Percentiles rank a stretch among this genome's conserved stretches.
These are phyloP conservation scores for Motacilla alba DNA, from an alignment of 2,113 vertebrate species.

Conservation along the genomic window DNA sequence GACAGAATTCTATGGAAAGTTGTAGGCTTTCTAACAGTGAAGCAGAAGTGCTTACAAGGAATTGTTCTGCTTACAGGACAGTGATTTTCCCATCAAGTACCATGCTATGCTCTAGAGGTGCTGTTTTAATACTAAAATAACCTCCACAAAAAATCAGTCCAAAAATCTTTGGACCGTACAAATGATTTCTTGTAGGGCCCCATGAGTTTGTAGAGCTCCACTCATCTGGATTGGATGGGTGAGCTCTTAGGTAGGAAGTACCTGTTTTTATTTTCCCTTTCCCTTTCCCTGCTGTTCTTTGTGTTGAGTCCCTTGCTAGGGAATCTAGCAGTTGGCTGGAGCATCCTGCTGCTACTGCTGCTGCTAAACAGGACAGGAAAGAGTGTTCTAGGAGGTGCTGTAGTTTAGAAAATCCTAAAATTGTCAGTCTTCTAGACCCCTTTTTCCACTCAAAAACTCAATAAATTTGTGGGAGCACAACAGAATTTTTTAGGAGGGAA, in stretches of 20 bases:
- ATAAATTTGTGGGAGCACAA: neutral
- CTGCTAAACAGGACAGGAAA: neutral
- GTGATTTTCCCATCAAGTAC: neutral
- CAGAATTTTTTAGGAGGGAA: neutral
- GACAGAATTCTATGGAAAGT: neutral
- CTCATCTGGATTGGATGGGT: neutral
- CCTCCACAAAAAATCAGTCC: neutral
- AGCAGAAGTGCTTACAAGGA: neutral
- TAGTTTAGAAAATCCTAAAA: neutral
- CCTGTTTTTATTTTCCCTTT: too few species aligned
- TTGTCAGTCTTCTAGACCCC: accelerated
- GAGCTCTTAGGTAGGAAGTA: neutral
- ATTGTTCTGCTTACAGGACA: neutral
- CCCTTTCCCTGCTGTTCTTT: neutral
- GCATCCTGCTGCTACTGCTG: neutral
- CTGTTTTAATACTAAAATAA: neutral
- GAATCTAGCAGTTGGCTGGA: neutral
- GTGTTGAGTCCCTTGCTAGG: neutral
- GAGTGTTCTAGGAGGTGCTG: neutral
- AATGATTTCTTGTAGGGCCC: neutral
- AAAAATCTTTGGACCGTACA: neutral
- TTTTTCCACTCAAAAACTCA: neutral
- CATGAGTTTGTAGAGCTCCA: neutral
- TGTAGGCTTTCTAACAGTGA: neutral
- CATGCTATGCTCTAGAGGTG: neutral